Conservation (phyloP, 1,140 invertebrate species). For the Macrosteles quadrilineatus region DNA sequence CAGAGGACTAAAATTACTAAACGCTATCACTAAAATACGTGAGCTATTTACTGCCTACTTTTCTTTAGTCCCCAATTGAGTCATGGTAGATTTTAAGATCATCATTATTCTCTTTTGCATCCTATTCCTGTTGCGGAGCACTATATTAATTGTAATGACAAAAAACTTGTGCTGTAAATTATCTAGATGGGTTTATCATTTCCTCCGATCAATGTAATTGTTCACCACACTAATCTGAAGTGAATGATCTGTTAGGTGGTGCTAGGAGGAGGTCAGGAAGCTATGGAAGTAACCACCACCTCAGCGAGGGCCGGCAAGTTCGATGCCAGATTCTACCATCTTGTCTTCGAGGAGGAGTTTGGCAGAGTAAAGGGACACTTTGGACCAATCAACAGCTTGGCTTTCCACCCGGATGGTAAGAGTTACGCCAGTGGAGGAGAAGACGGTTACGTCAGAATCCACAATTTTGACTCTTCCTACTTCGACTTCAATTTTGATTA, state of each 20-base stretch:
- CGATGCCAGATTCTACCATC: slow-evolving; percentile 96
- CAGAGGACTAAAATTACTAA: too few species aligned
- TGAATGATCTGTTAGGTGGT: slow-evolving; percentile 72
- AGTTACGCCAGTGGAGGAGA: slow-evolving; percentile 97
- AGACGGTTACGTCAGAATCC: slow-evolving; percentile 96
- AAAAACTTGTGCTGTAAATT: too few species aligned
- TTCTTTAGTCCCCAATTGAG: too few species aligned
- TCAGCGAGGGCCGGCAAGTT: slow-evolving; percentile 96
- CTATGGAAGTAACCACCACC: slow-evolving; percentile 98
- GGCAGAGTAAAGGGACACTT: slow-evolving; percentile 98
- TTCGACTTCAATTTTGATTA: slow-evolving; percentile 97
- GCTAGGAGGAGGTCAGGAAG: slow-evolving; percentile 96
- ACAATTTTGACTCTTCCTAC: slow-evolving; percentile 95
- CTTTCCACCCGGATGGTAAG: slow-evolving; percentile 97
- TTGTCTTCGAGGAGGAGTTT: slow-evolving; percentile 99
- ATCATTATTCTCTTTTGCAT: too few species aligned
- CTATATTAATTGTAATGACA: too few species aligned
- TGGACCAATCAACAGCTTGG: slow-evolving; percentile 98
- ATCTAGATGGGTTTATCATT: too few species aligned
- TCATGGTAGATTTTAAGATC: too few species aligned
- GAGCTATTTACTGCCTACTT: too few species aligned
- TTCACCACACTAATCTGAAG: too few species aligned
- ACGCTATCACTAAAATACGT: too few species aligned
- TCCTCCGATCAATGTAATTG: too few species aligned
- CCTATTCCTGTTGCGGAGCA: too few species aligned